Evolutionary conservation across 1,140 invertebrate genomes (phyloP), one percentile per base, ranked within the genome.

Genomic region (Muscidifurax raptorellus): DNA sequence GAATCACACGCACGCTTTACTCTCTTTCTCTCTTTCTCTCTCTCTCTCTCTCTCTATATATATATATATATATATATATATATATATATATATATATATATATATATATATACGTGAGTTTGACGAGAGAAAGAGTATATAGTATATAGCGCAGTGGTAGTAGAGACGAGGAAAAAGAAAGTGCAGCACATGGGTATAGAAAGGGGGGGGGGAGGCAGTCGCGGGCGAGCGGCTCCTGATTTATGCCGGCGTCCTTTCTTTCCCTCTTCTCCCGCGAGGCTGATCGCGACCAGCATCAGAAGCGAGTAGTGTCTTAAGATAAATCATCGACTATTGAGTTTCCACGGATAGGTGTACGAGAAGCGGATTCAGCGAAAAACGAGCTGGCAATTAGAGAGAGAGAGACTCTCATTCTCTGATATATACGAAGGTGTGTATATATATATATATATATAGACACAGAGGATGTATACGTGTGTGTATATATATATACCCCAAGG

Each of bases 291-390:
- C 71, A 82, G 80, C 80, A 82, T 76, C 27, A 7, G 47, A 74
- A 30, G 40, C 1, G 40, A 30, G 22, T 15, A 30, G 22, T 15
- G 25, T 36, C 64, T 79, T 22, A 40, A 79, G 75, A 79, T 84
- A 84, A 84, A 78, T 84, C 82, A 79, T 79, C 44, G 76, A 79
- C 44, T 79, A 84, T 84, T 79, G 82, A 84, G 76, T 79, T 79
- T 84, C 67, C 27, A 36, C 52, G 40, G 30, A 15, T 10, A 71
- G 32, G 25, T 18, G 13, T 12, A 59, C 1, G 52, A 59, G 66
- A n/a, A 76, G 74, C 75, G 36, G 52, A 85, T 76, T 85, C 77
- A 80, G 78, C 71, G 72, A 85, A 85, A 85, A 85, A 74, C 3
- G 52, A 47, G 22, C 59, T 18, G 72, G 66, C 75, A 83, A 78